Evolutionary conservation across 2,113 vertebrate species (phyloP).

Genomic region (Micronycteris hirsuta): DNA sequence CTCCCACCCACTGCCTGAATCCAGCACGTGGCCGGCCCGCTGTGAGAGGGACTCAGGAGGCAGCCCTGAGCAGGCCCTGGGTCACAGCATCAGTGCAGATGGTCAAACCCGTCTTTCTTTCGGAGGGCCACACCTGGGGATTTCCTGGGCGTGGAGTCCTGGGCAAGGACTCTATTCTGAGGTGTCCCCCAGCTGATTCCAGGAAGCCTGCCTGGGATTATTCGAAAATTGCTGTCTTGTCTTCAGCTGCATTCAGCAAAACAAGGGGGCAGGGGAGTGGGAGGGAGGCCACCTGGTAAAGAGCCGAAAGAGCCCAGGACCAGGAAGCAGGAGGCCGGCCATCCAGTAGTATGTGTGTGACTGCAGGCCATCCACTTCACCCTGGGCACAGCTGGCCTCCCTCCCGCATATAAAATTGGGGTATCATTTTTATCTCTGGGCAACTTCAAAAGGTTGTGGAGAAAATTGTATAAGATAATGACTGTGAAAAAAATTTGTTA

Average conservation of each 20-base stretch:
- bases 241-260: conserved; percentile 28
- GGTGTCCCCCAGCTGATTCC: conserved; percentile 29
- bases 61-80: background rate
- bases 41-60: background rate
- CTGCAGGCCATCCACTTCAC: background rate
- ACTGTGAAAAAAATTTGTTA: background rate
- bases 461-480: background rate
- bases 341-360: background rate
- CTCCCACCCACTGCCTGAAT: background rate
- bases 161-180: conserved; percentile 52
- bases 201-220: conserved; percentile 50
- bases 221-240: conserved; percentile 9
- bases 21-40: background rate
- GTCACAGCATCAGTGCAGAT: background rate
- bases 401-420: background rate
- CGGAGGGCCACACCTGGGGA: conserved; percentile 31
- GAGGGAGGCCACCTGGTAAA: conserved; percentile 17
- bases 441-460: background rate
- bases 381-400: background rate
- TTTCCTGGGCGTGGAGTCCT: conserved; percentile 59
- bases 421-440: background rate
- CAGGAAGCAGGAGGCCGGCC: background rate
- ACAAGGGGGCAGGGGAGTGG: background rate
- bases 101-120: background rate
- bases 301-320: background rate